Evolutionary conservation across 2,888 invertebrate species (phyloP).

Genomic region (Gymnocheta viridis): DNA sequence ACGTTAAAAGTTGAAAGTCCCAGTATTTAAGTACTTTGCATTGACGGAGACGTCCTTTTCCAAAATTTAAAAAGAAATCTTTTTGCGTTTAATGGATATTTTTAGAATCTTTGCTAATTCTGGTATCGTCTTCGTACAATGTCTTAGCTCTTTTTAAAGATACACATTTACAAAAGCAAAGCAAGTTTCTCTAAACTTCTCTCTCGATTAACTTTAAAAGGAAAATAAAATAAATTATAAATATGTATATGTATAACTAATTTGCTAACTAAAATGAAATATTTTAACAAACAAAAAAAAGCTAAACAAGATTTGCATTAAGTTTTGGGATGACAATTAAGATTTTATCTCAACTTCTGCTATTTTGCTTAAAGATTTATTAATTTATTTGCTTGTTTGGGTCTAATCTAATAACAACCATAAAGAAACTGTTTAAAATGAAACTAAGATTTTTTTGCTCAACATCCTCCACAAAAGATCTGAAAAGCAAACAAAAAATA

Average conservation of each 20-base stretch:
- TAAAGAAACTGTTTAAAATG: conserved; percentile 14
- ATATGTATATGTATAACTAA: conserved; percentile 33
- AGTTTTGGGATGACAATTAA: conserved; percentile 58
- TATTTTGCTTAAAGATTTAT: conserved; percentile 29
- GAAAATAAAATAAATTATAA: not conserved
- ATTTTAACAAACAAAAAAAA: not conserved
- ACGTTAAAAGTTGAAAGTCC: too few species aligned
- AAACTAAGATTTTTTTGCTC: not conserved
- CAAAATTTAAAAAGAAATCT: too few species aligned
- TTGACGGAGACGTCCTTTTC: too few species aligned
- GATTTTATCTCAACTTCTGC: conserved; percentile 53
- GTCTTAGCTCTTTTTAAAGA: not conserved
- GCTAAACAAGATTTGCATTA: conserved; percentile 54
- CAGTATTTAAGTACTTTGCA: too few species aligned
- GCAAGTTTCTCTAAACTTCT: conserved; percentile 1
- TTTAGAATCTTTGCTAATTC: not conserved
- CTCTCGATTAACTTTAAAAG: not conserved
- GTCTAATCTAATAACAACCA: conserved; percentile 38
- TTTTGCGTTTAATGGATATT: too few species aligned
- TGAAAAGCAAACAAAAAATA: conserved; percentile 40
- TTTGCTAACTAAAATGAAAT: conserved; percentile 17
- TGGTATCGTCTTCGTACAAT: not conserved
- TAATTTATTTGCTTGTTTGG: conserved; percentile 6
- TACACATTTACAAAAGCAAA: not conserved
- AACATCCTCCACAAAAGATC: not conserved